Conservation (phyloP, 2,113 vertebrate species). For the Ictalurus furcatus region DNA sequence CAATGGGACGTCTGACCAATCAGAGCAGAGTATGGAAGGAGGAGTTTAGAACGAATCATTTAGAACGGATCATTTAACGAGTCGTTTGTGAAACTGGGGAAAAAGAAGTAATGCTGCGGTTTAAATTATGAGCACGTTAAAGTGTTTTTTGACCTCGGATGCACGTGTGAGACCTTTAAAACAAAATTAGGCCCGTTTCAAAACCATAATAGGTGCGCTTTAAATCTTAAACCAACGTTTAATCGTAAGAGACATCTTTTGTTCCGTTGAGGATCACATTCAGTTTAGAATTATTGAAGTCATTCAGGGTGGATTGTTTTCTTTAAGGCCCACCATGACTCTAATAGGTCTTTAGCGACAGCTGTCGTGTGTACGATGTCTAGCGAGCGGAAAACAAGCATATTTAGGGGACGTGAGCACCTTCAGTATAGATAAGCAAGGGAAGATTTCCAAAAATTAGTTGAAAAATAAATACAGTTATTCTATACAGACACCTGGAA, state of each 20-base stretch:
- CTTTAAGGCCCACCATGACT: not conserved
- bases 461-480: slow-evolving; percentile 49
- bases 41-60: too few species aligned
- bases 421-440: not conserved
- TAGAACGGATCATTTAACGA: too few species aligned
- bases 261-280: not conserved
- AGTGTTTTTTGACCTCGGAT: too few species aligned
- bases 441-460: slow-evolving; percentile 27
- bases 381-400: not conserved
- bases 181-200: too few species aligned
- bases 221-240: not conserved
- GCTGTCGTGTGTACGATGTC: not conserved
- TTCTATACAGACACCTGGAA: slow-evolving; percentile 47
- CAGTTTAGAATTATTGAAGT: not conserved
- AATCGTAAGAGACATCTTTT: not conserved
- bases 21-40: too few species aligned
- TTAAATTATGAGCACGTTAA: too few species aligned
- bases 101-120: too few species aligned
- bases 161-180: too few species aligned
- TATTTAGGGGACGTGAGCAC: not conserved
- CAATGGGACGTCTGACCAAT: too few species aligned
- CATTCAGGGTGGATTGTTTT: not conserved
- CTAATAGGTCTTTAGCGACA: not conserved
- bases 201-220: too few species aligned
- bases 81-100: too few species aligned